These are phyloP conservation scores for Paratrypauchen microcephalus DNA, from an alignment of 2,797 vertebrate species.

Conservation along the genomic window DNA sequence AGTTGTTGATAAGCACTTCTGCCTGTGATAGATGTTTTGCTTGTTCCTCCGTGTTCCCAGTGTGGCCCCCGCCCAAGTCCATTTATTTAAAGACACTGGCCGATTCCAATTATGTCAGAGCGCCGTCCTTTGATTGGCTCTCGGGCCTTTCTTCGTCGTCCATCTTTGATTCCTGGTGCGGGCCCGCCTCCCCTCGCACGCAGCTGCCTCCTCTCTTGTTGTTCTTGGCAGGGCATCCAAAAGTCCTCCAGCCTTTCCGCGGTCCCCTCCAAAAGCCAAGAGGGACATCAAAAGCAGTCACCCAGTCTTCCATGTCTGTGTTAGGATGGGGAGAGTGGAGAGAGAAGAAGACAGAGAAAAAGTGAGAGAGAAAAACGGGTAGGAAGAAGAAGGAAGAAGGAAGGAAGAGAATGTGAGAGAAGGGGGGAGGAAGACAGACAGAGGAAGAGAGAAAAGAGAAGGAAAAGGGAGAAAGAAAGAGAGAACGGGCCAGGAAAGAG, in stretches of 20 bases:
- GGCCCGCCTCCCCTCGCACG: slow-evolving; percentile 71
- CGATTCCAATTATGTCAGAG: slow-evolving; percentile 65
- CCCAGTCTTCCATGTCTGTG: slow-evolving; percentile 59
- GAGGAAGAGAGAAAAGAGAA: too few species aligned
- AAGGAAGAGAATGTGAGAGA: too few species aligned
- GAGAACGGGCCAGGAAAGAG: too few species aligned
- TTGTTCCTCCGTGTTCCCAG: slow-evolving; percentile 28
- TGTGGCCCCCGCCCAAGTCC: slow-evolving; percentile 61
- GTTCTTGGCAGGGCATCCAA: slow-evolving; percentile 75
- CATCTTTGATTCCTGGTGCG: slow-evolving; percentile 75
- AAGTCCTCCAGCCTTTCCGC: slow-evolving; percentile 72
- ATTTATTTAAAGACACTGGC: slow-evolving; percentile 73
- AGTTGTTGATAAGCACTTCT: slow-evolving; percentile 31
- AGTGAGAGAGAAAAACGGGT: too few species aligned
- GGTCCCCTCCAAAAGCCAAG: slow-evolving; percentile 62
- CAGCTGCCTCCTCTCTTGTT: slow-evolving; percentile 79
- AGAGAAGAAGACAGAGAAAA: slow-evolving; percentile 8
- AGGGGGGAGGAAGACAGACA: too few species aligned
- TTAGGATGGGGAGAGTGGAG: slow-evolving; percentile 32
- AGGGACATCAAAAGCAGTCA: slow-evolving; percentile 71
- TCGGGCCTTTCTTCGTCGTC: slow-evolving; percentile 72
- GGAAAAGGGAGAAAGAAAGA: too few species aligned
- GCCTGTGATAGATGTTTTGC: slow-evolving; percentile 24
- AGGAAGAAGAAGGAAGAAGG: too few species aligned
- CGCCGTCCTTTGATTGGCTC: slow-evolving; percentile 65